Conservation (phyloP, 2,113 vertebrate species). For the Blennius ocellaris region DNA sequence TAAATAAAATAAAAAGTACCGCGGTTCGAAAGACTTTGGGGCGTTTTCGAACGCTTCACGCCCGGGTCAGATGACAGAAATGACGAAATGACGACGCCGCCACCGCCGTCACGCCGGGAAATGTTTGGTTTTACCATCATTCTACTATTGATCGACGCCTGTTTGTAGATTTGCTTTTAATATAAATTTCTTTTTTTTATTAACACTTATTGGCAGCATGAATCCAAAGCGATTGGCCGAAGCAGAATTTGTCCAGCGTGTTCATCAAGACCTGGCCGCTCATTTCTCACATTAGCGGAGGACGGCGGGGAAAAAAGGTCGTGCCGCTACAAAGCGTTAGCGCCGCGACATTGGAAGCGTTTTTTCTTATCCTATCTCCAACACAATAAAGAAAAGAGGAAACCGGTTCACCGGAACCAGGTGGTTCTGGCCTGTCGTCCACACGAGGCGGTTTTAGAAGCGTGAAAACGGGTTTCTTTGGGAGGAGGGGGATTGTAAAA, state of each 20-base stretch:
- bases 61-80: not conserved
- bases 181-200: not conserved
- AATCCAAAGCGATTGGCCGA: not conserved
- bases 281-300: constrained; percentile 13
- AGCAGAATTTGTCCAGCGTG: not conserved
- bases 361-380: not conserved
- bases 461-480: too few relatives aligned
- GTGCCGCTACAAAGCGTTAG: constrained; percentile 6
- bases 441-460: too few relatives aligned
- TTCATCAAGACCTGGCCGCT: constrained; percentile 6
- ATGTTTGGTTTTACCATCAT: not conserved
- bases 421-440: too few relatives aligned
- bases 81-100: not conserved
- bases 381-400: too few relatives aligned
- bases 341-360: not conserved
- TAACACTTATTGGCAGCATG: constrained; percentile 4
- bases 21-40: not conserved
- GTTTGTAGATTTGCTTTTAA: not conserved
- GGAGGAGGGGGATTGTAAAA: too few relatives aligned
- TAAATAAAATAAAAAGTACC: not conserved
- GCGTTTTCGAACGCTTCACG: not conserved
- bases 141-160: not conserved
- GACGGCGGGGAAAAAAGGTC: constrained; percentile 5
- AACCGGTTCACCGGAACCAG: too few relatives aligned
- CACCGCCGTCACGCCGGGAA: not conserved